Conservation (phyloP, 2,888 invertebrate species). For the Cyaniris semiargus region DNA sequence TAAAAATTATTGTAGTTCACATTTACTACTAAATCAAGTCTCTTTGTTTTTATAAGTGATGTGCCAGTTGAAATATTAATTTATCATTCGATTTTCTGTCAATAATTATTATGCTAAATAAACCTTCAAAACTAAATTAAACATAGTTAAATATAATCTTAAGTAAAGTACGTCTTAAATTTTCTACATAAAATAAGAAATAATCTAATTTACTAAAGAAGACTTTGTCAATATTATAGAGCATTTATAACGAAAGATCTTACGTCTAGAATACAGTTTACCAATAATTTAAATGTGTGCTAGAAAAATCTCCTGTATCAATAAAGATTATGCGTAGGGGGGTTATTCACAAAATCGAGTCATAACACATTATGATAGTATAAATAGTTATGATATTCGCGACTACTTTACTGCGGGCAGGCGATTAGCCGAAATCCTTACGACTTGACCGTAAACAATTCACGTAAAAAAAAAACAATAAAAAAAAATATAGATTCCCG, state of each 20-base stretch:
- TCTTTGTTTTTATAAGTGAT: constrained; percentile 31
- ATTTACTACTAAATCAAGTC: constrained; percentile 29
- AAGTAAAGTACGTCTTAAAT: too few species aligned
- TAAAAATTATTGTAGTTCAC: constrained; percentile 43
- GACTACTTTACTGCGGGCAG: constrained; percentile 53
- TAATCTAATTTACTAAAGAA: too few species aligned
- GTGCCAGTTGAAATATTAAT: neutral
- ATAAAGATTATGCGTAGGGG: neutral
- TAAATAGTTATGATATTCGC: constrained; percentile 60
- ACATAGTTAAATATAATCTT: too few species aligned
- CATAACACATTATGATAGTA: constrained; percentile 54
- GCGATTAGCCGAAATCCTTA: constrained; percentile 69
- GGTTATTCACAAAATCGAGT: constrained; percentile 36
- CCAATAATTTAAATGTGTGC: neutral
- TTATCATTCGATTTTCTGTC: neutral
- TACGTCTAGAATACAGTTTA: neutral
- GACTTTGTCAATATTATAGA: too few species aligned
- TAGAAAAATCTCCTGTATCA: neutral
- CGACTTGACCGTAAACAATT: constrained; percentile 65
- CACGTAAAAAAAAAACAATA: constrained; percentile 54
- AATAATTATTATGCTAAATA: too few species aligned
- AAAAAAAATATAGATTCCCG: constrained; percentile 38
- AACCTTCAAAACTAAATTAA: too few species aligned
- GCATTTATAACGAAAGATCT: too few species aligned
- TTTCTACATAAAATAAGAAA: too few species aligned